Base-by-base conservation (phyloP, 53 echinoderm and acorn worm genomes). In the Actinopyga echinites region DNA sequence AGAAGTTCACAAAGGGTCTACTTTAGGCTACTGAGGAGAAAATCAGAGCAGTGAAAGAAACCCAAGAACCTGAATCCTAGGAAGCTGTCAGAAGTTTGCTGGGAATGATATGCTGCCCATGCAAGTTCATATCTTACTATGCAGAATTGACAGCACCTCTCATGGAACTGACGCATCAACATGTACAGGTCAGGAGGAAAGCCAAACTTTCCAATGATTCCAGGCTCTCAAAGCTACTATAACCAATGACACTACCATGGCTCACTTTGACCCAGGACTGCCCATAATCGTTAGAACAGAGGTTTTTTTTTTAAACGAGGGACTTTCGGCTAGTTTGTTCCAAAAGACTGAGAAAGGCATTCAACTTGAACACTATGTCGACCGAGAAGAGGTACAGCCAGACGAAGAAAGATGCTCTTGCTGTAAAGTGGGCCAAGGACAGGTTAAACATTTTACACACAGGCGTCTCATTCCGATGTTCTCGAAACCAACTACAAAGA, bases 31-130 rank as follows among this genome's bases (percentile, higher is more conserved):
- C 37, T n/a, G n/a, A n/a, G n/a, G n/a, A n/a, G n/a, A n/a, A 42
- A n/a, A n/a, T n/a, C n/a, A n/a, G n/a, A n/a, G 79, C 79, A n/a
- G 89, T 89, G 2, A 84, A 89, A 38, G 89, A 89, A 45, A 55
- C 84, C 44, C 33, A 69, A 25, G 36, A 64, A 75, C 79, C 83
- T 64, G 84, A 75, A 56, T 83, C 89, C 31, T 84, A 84, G 35
- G 77, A 67, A 52, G 84, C 17, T 77, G 88, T 88, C 56, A 53
- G 85, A 58, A 91, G 88, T 74, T 91, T 91, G 57, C 74, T 91
- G 5, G 87, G 91, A 32, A 91, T 88, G 91, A 81, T 84, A 9
- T 74, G 85, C 65, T 91, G 88, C n/a, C n/a, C n/a, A n/a, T n/a
- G n/a, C n/a, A n/a, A n/a, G n/a, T n/a, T n/a, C n/a, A n/a, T n/a